A percentile compares a stretch with the other conserved stretches of the same genome.
These are phyloP conservation scores for Berghia stephanieae DNA, from an alignment of 1,140 invertebrate genomes.

Conservation along the genomic window DNA sequence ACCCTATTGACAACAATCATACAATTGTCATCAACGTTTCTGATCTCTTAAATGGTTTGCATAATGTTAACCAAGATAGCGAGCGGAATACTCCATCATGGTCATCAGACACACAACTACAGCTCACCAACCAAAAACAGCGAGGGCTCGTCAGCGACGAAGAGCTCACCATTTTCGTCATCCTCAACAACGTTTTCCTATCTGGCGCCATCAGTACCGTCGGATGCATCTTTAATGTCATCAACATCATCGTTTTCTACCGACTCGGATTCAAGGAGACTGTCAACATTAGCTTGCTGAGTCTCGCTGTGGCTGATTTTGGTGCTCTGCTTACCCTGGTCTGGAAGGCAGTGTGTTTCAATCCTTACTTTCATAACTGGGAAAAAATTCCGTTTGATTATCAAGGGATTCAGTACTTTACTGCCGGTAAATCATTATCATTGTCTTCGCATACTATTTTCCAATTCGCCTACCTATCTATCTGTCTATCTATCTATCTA, in stretches of 20 bases:
- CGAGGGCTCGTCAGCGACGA: no score
- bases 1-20: no score
- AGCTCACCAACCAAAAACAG: no score
- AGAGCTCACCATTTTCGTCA: no score
- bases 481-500: neutral
- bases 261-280: constrained; percentile 11
- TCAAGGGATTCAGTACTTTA: constrained; percentile 2
- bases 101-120: no score
- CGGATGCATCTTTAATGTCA: neutral
- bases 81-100: no score
- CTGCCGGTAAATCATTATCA: neutral
- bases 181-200: no score
- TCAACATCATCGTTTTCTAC: constrained; percentile 20
- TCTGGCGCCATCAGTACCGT: constrained; percentile 2
- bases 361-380: neutral
- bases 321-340: constrained; percentile 9
- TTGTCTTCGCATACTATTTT: neutral
- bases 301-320: constrained; percentile 14
- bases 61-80: no score
- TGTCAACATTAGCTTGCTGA: constrained; percentile 15
- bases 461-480: neutral
- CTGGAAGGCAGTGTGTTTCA: constrained; percentile 23
- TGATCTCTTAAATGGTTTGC: no score
- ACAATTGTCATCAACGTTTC: no score
- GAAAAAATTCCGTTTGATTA: constrained; percentile 9